A percentile compares a stretch with the other conserved stretches of the same genome.
These are phyloP conservation scores for Drosophila sechellia DNA, from an alignment of 1,140 invertebrate species.

Conservation along the genomic window DNA sequence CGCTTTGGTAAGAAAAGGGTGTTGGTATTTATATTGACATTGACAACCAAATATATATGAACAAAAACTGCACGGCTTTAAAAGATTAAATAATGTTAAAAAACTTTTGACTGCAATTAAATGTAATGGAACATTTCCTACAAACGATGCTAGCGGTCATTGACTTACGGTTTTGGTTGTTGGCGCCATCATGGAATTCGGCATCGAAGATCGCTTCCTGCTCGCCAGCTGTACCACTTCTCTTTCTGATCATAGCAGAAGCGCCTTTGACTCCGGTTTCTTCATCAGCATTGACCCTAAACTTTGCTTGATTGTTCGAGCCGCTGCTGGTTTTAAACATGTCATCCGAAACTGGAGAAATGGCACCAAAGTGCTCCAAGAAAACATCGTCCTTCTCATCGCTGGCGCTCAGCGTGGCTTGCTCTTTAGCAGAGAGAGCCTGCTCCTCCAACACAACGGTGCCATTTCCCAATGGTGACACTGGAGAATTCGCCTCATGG, in stretches of 20 bases:
- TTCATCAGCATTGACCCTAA: conserved; percentile 13
- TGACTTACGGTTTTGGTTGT: conserved; percentile 59
- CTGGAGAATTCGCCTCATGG: conserved; percentile 16
- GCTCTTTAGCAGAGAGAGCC: conserved; percentile 71
- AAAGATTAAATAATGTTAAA: too few relatives aligned
- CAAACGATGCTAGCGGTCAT: neutral
- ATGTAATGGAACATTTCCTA: neutral
- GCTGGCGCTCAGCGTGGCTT: conserved; percentile 57
- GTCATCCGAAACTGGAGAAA: conserved; percentile 63
- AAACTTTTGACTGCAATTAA: too few relatives aligned
- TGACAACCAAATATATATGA: too few relatives aligned
- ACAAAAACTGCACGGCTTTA: too few relatives aligned
- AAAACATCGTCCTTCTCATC: conserved; percentile 79
- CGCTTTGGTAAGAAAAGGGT: too few relatives aligned
- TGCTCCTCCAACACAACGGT: conserved; percentile 59
- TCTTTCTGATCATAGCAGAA: neutral
- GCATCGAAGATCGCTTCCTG: conserved; percentile 39
- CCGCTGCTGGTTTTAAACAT: conserved; percentile 59
- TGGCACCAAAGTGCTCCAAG: conserved; percentile 67
- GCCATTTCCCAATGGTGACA: conserved; percentile 24
- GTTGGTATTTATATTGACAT: too few relatives aligned
- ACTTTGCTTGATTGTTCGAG: conserved; percentile 39
- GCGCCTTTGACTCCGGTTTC: neutral
- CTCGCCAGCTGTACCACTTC: neutral
- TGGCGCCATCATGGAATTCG: conserved; percentile 54